Evolutionary conservation across 1,140 invertebrate genomes (phyloP).

Genomic region (Dinoponera quadriceps): DNA sequence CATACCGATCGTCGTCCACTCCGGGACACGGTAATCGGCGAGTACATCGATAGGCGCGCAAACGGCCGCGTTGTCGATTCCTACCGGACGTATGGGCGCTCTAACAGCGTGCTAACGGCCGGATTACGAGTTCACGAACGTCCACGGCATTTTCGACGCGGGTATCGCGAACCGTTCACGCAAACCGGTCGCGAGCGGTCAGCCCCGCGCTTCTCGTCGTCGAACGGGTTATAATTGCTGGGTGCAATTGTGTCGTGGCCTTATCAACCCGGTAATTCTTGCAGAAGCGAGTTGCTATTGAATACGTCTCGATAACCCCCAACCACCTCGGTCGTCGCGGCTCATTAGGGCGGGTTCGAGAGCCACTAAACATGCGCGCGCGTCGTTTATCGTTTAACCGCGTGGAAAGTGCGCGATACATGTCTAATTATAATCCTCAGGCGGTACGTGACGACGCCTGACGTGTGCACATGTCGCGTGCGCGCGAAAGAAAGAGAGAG

Average conservation of each 20-base stretch:
- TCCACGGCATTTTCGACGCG: constrained; percentile 56
- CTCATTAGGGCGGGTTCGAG: too few species aligned
- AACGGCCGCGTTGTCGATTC: constrained; percentile 24
- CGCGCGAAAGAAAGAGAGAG: too few species aligned
- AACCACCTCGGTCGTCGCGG: too few species aligned
- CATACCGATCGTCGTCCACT: constrained; percentile 18
- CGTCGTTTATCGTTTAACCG: too few species aligned
- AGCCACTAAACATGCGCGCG: too few species aligned
- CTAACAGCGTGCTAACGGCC: constrained; percentile 43
- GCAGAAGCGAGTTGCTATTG: constrained; percentile 30
- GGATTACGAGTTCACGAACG: constrained; percentile 56
- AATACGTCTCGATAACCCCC: too few species aligned
- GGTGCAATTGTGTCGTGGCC: constrained; percentile 31
- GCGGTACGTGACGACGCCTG: too few species aligned
- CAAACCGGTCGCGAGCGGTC: constrained; percentile 30
- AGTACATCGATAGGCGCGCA: constrained; percentile 41
- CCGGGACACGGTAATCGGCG: constrained; percentile 51
- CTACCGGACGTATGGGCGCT: constrained; percentile 19
- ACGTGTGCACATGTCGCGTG: too few species aligned
- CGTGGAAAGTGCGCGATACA: too few species aligned
- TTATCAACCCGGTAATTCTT: constrained; percentile 47
- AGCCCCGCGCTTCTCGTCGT: neutral
- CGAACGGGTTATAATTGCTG: constrained; percentile 53
- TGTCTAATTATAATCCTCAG: too few species aligned
- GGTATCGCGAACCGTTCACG: constrained; percentile 13